Conservation (phyloP, 2,113 vertebrate genomes). For the Brachyistius frenatus region DNA sequence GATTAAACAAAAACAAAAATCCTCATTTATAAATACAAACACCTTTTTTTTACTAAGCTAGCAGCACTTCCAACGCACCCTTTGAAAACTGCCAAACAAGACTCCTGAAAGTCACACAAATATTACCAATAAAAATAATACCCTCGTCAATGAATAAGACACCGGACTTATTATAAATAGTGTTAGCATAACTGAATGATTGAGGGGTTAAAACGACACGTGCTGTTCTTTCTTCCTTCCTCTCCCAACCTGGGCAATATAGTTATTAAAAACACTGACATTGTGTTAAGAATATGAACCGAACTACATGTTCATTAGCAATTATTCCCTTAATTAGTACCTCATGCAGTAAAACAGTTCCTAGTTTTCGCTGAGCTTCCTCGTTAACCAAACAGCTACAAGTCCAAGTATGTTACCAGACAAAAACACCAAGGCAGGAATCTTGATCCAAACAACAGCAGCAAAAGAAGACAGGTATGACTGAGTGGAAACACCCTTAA, state of each 20-base stretch:
- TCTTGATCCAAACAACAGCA: background rate
- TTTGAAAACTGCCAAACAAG: slow-evolving; percentile 22
- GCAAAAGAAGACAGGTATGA: background rate
- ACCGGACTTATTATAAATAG: slow-evolving; percentile 21
- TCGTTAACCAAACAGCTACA: background rate
- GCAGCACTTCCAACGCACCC: slow-evolving; percentile 38
- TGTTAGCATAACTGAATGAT: slow-evolving; percentile 4
- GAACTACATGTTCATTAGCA: slow-evolving; percentile 11
- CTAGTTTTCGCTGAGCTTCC: background rate
- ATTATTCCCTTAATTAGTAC: slow-evolving; percentile 30
- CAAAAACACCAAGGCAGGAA: slow-evolving; percentile 36
- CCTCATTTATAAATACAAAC: slow-evolving; percentile 51
- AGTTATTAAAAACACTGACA: slow-evolving; percentile 11
- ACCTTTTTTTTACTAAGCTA: slow-evolving; percentile 47
- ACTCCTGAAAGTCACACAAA: background rate
- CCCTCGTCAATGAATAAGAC: background rate
- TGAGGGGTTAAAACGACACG: background rate
- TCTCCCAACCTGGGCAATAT: background rate
- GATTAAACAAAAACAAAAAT: slow-evolving; percentile 17
- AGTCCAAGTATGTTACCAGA: background rate
- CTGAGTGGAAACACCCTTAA: background rate
- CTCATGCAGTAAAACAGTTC: background rate
- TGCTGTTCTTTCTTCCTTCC: background rate
- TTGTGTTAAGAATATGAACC: slow-evolving; percentile 18
- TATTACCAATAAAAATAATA: slow-evolving; percentile 14